These are phyloP conservation scores for Poecilia velifera DNA, from an alignment of 2,797 vertebrate species.

Conservation along the genomic window DNA sequence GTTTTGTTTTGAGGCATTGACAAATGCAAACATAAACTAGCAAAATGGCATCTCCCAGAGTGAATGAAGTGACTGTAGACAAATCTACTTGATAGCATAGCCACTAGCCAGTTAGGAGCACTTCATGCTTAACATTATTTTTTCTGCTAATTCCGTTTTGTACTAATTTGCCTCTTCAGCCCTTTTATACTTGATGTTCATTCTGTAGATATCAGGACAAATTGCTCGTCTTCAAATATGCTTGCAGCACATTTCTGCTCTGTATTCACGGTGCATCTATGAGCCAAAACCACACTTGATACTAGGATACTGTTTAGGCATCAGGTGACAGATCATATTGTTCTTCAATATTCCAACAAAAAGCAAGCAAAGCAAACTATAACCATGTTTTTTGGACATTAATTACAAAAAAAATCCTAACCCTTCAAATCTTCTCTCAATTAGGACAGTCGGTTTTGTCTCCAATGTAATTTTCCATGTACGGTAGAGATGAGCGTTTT, in stretches of 20 bases:
- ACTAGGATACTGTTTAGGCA: neutral
- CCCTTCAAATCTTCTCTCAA: neutral
- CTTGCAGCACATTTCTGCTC: neutral
- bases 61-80: neutral
- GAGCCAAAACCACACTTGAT: neutral
- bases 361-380: neutral
- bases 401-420: neutral
- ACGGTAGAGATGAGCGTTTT: neutral
- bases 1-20: neutral
- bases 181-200: neutral
- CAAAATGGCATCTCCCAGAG: neutral
- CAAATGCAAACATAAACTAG: neutral
- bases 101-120: neutral
- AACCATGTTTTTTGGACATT: neutral
- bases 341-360: neutral
- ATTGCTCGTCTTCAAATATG: neutral
- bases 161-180: neutral
- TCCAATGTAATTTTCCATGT: neutral
- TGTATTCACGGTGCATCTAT: neutral
- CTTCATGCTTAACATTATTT: neutral
- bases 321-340: neutral
- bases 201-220: neutral
- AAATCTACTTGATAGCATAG: neutral
- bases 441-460: neutral
- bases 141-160: neutral